Conservation (phyloP, 2,113 vertebrate species). For the Amazona vittata region DNA sequence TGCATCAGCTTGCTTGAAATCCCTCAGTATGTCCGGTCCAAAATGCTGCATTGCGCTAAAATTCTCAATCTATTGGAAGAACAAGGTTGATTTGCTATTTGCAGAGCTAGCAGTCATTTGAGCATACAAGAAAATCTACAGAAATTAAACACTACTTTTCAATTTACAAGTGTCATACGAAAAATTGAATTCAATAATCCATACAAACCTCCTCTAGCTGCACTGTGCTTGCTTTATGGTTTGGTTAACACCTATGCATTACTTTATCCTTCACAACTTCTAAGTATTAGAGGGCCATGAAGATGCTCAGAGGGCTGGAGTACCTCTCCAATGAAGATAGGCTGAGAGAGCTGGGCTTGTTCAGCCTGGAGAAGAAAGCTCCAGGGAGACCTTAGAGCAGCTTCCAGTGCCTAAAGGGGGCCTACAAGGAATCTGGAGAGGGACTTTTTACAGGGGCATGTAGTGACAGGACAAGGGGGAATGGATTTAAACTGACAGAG, state of each 20-base stretch:
- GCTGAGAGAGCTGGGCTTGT: not conserved
- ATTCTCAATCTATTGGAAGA: not conserved
- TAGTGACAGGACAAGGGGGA: not conserved
- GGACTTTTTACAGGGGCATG: not conserved
- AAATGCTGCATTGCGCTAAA: rapidly evolving
- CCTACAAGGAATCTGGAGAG: not conserved
- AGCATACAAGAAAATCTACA: not conserved
- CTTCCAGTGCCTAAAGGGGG: not conserved
- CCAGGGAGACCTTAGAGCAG: not conserved
- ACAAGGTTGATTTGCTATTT: not conserved
- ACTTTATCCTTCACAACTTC: not conserved
- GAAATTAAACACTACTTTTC: not conserved
- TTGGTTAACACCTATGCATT: not conserved
- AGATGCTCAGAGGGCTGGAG: not conserved
- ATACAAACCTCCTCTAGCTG: not conserved
- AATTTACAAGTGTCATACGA: not conserved
- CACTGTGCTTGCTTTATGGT: not conserved
- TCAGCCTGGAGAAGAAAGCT: not conserved
- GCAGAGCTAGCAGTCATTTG: not conserved
- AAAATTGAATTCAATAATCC: not conserved
- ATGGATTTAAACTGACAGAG: not conserved
- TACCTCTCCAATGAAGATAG: not conserved
- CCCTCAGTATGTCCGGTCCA: rapidly evolving
- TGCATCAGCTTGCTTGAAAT: not conserved
- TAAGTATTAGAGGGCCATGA: not conserved